A percentile compares a stretch with the other conserved stretches of the same genome.
These are phyloP conservation scores for Microchrysa polita DNA, from an alignment of 2,888 invertebrate genomes.

Conservation along the genomic window DNA sequence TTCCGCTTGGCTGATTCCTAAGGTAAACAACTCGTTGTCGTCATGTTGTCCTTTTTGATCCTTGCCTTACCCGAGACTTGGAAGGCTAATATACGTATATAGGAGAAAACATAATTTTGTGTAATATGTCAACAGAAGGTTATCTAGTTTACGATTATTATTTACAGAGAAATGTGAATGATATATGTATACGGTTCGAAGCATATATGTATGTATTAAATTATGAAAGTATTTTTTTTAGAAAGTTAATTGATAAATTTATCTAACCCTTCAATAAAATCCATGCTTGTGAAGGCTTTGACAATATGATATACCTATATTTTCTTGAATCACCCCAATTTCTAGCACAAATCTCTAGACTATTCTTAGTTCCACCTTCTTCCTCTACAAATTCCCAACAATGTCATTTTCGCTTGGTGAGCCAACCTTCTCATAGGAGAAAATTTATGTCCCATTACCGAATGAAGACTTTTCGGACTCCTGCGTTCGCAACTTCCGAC, in stretches of 20 bases:
- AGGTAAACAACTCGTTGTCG: slow-evolving; percentile 16
- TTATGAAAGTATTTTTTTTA: too few relatives aligned
- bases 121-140: not conserved
- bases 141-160: not conserved
- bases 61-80: not conserved
- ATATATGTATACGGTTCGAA: too few relatives aligned
- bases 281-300: too few relatives aligned
- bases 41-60: not conserved
- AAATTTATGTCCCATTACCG: slow-evolving; percentile 36
- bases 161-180: not conserved
- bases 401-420: slow-evolving; percentile 15
- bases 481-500: too few relatives aligned
- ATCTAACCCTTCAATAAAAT: too few relatives aligned
- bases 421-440: slow-evolving; percentile 3
- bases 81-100: not conserved
- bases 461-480: slow-evolving; percentile 28
- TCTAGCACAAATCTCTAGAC: not conserved
- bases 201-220: too few relatives aligned
- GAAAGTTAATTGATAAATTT: too few relatives aligned
- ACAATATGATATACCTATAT: too few relatives aligned
- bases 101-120: not conserved
- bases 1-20: slow-evolving; percentile 23
- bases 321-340: too few relatives aligned
- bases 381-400: not conserved
- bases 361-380: not conserved